Evolutionary conservation across 2,797 vertebrate genomes (phyloP).

Genomic region (Melanotaenia boesemani): DNA sequence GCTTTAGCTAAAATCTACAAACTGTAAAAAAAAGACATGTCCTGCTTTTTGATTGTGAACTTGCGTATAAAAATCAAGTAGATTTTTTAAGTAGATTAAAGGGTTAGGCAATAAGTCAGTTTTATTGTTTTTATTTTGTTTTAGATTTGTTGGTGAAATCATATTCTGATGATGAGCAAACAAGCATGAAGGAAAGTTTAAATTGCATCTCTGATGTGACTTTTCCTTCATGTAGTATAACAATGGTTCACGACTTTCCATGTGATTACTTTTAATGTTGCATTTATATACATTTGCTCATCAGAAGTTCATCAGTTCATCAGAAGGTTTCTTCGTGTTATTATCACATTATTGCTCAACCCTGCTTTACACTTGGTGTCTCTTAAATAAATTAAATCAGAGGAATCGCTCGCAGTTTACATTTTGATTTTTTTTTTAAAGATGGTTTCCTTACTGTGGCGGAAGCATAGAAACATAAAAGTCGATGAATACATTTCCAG

Average conservation of each 20-base stretch:
- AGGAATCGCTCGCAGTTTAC: neutral
- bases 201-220: neutral
- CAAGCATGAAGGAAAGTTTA: conserved; percentile 8
- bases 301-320: too few relatives aligned
- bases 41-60: neutral
- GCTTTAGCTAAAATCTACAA: neutral
- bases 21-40: conserved; percentile 5
- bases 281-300: neutral
- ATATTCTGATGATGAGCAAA: neutral
- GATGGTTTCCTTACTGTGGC: neutral
- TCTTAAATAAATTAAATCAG: neutral
- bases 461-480: conserved; percentile 5
- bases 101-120: neutral
- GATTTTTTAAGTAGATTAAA: neutral
- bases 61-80: neutral
- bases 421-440: conserved; percentile 1
- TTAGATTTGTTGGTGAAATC: neutral
- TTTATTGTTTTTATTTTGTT: neutral
- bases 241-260: neutral
- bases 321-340: neutral
- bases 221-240: neutral
- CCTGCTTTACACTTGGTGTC: neutral
- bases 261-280: neutral
- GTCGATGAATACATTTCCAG: neutral
- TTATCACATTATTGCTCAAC: neutral